Percentiles rank a stretch among this genome's conserved stretches.
These are phyloP conservation scores for Nicator chloris DNA, from an alignment of 2,113 vertebrate species.

Conservation along the genomic window DNA sequence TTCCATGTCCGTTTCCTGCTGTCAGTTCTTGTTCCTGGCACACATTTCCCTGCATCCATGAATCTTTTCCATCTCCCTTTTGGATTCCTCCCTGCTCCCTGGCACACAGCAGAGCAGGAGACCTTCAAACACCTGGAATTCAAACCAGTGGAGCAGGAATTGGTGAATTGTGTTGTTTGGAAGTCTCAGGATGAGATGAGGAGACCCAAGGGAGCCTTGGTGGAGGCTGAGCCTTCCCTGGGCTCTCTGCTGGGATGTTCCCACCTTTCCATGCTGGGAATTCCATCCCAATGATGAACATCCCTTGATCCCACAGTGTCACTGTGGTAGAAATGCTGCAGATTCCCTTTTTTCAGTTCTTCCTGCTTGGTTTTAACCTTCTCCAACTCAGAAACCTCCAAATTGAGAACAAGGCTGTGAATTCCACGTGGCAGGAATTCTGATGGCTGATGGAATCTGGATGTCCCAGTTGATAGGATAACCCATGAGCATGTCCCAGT, in stretches of 20 bases:
- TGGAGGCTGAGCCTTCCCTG: no score
- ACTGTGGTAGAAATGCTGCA: fast-evolving
- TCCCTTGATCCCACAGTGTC: neutral
- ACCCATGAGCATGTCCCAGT: fast-evolving
- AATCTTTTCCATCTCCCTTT: neutral
- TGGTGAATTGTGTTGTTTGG: neutral
- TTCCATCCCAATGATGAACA: neutral
- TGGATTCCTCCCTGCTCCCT: neutral
- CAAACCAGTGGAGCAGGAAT: neutral
- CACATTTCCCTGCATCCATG: neutral
- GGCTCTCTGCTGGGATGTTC: neutral
- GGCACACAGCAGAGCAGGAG: neutral
- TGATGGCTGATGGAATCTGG: fast-evolving
- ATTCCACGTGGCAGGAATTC: fast-evolving
- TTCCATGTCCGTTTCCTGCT: neutral
- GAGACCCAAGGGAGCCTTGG: neutral
- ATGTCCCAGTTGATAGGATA: neutral
- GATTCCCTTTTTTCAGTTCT: neutral
- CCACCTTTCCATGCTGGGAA: neutral
- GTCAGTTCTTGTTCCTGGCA: neutral
- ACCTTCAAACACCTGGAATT: neutral
- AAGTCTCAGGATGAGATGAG: neutral
- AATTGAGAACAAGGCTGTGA: fast-evolving
- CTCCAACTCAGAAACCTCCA: neutral
- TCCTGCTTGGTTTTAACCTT: neutral